Percentiles rank a stretch among this genome's conserved stretches.
Conservation (phyloP, 2,888 invertebrate genomes). For the Lysandra coridon region DNA sequence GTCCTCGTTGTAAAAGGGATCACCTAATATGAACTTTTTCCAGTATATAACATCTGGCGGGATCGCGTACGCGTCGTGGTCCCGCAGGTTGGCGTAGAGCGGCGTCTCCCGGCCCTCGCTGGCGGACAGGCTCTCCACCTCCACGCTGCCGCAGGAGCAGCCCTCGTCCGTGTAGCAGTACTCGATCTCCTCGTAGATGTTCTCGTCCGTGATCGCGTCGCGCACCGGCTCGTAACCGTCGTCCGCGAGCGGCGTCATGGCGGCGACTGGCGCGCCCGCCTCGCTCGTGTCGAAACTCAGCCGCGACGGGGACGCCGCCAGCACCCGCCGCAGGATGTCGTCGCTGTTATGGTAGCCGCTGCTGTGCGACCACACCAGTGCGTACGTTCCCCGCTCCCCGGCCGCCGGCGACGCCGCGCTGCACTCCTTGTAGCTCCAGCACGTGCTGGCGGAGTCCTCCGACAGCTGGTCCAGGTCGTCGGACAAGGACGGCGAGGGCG, state of each 20-base stretch:
- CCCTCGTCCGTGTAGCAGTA: conserved; percentile 71
- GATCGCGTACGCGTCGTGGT: conserved; percentile 72
- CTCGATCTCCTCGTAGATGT: conserved; percentile 75
- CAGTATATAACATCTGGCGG: conserved; percentile 77
- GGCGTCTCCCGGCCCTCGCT: conserved; percentile 73
- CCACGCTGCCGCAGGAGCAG: conserved; percentile 73
- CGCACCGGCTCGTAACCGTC: conserved; percentile 74
- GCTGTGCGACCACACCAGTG: conserved; percentile 70
- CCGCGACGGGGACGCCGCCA: conserved; percentile 61
- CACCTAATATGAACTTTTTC: conserved; percentile 69
- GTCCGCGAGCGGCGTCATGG: conserved; percentile 73
- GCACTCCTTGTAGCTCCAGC: conserved; percentile 75
- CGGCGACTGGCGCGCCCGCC: conserved; percentile 58
- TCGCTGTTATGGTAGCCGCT: conserved; percentile 74
- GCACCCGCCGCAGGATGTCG: conserved; percentile 60
- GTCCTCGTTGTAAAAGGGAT: conserved; percentile 77
- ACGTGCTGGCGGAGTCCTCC: conserved; percentile 70
- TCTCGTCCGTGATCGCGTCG: conserved; percentile 71
- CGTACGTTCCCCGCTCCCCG: conserved; percentile 55
- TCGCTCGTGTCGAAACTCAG: conserved; percentile 69
- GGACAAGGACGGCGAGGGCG: conserved; percentile 53
- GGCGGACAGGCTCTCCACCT: conserved; percentile 70
- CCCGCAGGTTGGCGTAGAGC: conserved; percentile 70
- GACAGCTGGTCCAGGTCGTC: conserved; percentile 54
- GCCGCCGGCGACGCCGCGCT: conserved; percentile 51